Percentiles rank a stretch among this genome's conserved stretches.
These are phyloP conservation scores for Heliornis fulica DNA, from an alignment of 2,113 vertebrate genomes.

Conservation along the genomic window DNA sequence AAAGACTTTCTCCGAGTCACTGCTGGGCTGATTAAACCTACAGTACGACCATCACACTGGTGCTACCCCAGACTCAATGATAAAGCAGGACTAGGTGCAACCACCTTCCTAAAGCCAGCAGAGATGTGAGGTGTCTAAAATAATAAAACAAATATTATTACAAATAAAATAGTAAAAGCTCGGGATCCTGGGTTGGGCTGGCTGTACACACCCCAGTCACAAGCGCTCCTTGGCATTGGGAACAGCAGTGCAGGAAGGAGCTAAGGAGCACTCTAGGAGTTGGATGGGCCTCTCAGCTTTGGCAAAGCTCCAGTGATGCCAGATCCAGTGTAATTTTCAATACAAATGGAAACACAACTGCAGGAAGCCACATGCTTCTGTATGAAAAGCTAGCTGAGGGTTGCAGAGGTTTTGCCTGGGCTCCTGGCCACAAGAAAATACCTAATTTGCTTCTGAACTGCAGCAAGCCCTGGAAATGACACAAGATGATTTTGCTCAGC, in stretches of 20 bases:
- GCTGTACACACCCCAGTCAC: rapidly evolving
- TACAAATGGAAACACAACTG: slow-evolving; percentile 10
- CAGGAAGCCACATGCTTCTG: slow-evolving; percentile 17
- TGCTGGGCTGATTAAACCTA: background rate
- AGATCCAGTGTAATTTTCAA: background rate
- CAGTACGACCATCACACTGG: background rate
- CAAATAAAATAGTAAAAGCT: background rate
- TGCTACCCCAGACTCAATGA: background rate
- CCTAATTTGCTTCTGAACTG: slow-evolving; percentile 1
- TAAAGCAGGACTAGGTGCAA: too few relatives aligned
- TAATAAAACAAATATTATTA: background rate
- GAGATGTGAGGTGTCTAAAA: background rate
- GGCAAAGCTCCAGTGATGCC: background rate
- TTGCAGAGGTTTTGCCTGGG: slow-evolving; percentile 13
- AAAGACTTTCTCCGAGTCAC: background rate
- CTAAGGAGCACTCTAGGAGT: background rate
- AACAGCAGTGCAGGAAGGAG: background rate
- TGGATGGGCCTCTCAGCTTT: background rate
- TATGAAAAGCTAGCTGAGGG: background rate
- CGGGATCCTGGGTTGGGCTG: background rate
- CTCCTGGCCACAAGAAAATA: slow-evolving; percentile 9
- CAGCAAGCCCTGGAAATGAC: background rate
- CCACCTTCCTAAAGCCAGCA: background rate
- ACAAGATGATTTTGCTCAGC: background rate
- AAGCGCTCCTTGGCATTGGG: background rate